These are phyloP conservation scores for Habropoda laboriosa DNA, from an alignment of 1,140 invertebrate genomes.

Conservation along the genomic window DNA sequence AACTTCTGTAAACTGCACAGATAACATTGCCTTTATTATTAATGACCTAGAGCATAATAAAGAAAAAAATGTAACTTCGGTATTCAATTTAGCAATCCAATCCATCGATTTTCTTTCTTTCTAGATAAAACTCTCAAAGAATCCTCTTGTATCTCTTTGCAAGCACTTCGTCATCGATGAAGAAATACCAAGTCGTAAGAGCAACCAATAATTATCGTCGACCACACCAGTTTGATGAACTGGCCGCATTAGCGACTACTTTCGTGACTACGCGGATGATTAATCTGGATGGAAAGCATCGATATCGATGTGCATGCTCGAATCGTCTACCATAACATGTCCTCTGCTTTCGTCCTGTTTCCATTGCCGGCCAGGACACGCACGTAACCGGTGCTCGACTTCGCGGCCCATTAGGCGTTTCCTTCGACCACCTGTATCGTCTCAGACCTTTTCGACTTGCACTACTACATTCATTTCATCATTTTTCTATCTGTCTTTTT, in stretches of 20 bases:
- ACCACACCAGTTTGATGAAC: conserved; percentile 47
- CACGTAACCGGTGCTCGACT: conserved; percentile 61
- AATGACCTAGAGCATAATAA: too few relatives aligned
- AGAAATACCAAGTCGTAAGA: neutral
- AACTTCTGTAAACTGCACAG: too few relatives aligned
- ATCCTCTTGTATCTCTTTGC: neutral
- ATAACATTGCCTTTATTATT: too few relatives aligned
- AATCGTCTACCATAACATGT: conserved; percentile 59
- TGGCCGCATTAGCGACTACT: conserved; percentile 32
- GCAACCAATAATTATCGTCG: conserved; percentile 43
- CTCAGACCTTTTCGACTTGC: neutral
- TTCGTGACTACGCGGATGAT: conserved; percentile 43
- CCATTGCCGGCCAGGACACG: conserved; percentile 17
- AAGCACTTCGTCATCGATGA: neutral
- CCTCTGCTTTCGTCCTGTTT: conserved; percentile 55
- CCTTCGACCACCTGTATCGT: conserved; percentile 52
- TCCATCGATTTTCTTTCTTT: neutral
- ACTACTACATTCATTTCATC: neutral
- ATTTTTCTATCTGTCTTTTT: too few relatives aligned
- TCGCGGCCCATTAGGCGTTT: conserved; percentile 67
- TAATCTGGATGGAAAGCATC: conserved; percentile 66
- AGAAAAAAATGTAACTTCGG: too few relatives aligned
- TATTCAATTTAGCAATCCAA: neutral
- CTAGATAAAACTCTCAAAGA: neutral
- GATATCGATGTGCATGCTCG: conserved; percentile 62